Conservation (phyloP, 92 coral and sea anemone species). For the Micromussa lordhowensis region DNA sequence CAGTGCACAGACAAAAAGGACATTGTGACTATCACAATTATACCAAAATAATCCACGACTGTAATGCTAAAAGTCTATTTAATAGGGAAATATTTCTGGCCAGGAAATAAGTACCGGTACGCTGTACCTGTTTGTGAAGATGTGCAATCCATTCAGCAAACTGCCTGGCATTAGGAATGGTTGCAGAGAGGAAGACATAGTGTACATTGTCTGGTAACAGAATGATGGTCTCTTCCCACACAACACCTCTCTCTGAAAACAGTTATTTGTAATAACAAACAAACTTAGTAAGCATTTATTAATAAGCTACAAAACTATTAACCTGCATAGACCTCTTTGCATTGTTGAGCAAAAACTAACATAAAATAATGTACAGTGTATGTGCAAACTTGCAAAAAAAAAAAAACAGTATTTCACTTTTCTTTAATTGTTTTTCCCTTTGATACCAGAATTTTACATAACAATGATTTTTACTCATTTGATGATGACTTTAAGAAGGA, state of each 20-base stretch:
- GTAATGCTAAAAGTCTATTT: background rate
- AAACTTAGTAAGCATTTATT: background rate
- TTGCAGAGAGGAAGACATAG: slow-evolving; percentile 96
- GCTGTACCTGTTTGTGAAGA: slow-evolving; percentile 89
- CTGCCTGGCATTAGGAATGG: slow-evolving; percentile 97
- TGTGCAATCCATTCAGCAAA: slow-evolving; percentile 98
- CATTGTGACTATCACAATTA: too few species aligned
- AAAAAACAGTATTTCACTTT: too few species aligned
- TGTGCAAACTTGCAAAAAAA: too few species aligned
- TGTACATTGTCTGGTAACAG: slow-evolving; percentile 97
- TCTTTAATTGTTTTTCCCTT: background rate
- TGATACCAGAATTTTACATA: background rate
- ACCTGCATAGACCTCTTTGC: too few species aligned
- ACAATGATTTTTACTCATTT: too few species aligned
- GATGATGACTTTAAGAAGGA: too few species aligned
- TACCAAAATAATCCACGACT: too few species aligned
- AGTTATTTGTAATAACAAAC: background rate
- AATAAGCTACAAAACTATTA: too few species aligned
- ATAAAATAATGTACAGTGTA: too few species aligned
- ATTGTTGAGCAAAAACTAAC: too few species aligned
- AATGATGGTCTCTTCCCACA: slow-evolving; percentile 99
- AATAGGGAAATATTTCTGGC: background rate
- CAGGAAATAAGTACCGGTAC: background rate
- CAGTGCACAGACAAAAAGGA: too few species aligned
- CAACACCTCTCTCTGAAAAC: slow-evolving; percentile 93